Evolutionary conservation across 2,113 vertebrate genomes (phyloP).

Genomic region (Psammodynastes pulverulentus): DNA sequence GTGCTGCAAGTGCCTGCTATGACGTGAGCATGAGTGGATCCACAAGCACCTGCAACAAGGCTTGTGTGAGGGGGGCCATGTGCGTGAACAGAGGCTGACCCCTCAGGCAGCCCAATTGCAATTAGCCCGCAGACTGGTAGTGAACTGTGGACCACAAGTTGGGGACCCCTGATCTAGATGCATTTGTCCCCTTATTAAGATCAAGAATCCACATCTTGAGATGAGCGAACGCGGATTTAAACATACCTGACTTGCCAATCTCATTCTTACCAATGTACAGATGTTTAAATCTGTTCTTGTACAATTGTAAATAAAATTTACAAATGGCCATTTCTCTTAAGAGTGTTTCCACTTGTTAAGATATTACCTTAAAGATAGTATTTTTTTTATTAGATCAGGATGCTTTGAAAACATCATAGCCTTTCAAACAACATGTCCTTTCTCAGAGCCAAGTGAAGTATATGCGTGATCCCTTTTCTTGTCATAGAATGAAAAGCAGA

Average conservation of each 20-base stretch:
- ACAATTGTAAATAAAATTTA: neutral
- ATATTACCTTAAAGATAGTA: conserved; percentile 6
- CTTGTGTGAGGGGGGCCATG: too few species aligned
- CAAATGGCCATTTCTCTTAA: neutral
- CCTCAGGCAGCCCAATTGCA: too few species aligned
- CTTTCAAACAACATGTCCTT: neutral
- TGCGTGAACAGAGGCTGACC: too few species aligned
- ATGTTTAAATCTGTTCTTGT: neutral
- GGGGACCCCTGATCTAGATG: neutral
- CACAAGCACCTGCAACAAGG: too few species aligned
- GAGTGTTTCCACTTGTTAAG: neutral
- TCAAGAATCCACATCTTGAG: neutral
- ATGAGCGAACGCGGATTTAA: neutral
- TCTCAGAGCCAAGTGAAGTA: neutral
- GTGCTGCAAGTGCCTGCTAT: too few species aligned
- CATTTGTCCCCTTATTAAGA: neutral
- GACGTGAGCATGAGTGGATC: too few species aligned
- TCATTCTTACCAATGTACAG: neutral
- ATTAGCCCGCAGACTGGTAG: too few species aligned
- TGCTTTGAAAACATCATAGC: neutral
- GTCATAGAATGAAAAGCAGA: conserved; percentile 14
- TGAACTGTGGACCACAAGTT: too few species aligned
- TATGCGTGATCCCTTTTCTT: neutral
- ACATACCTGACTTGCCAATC: neutral
- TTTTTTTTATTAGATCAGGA: conserved; percentile 24